phyloP scores from a whole-genome alignment of 2,797 vertebrate species.

The Lacerta agilis region DNA sequence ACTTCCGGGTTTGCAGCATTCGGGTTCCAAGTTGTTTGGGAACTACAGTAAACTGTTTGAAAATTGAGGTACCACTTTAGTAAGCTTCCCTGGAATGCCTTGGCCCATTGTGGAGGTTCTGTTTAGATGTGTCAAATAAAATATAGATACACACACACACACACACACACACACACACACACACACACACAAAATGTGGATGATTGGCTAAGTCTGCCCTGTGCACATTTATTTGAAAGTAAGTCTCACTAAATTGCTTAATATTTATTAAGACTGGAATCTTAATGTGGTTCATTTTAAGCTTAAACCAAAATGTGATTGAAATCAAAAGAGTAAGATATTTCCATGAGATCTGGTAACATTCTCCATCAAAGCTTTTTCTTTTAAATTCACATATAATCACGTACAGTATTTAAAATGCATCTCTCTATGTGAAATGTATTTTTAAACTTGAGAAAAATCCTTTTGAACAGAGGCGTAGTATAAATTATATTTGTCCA shows the following conservation, averaged over 20 bases:
- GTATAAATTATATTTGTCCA: background rate
- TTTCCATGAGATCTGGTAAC: background rate
- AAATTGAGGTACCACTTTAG: background rate
- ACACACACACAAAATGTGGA: background rate
- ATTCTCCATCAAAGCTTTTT: background rate
- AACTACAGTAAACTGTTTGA: no score
- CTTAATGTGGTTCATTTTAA: background rate
- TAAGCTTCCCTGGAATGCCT: background rate
- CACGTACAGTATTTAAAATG: background rate
- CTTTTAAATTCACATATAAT: background rate
- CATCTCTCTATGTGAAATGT: background rate
- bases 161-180: no score
- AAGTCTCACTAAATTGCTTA: background rate
- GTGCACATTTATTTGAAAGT: background rate
- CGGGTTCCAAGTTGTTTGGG: no score
- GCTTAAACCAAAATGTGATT: background rate
- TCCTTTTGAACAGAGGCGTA: background rate
- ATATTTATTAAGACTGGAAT: background rate
- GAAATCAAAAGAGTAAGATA: background rate
- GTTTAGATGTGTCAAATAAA: background rate
- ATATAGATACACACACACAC: no score
- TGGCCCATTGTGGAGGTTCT: background rate
- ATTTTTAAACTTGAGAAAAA: background rate
- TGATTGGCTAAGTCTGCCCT: background rate
- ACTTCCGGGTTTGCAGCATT: no score